Evolutionary conservation across 2,888 invertebrate species (phyloP), one percentile per base, ranked within the genome.

Genomic region (Lingula anatina): DNA sequence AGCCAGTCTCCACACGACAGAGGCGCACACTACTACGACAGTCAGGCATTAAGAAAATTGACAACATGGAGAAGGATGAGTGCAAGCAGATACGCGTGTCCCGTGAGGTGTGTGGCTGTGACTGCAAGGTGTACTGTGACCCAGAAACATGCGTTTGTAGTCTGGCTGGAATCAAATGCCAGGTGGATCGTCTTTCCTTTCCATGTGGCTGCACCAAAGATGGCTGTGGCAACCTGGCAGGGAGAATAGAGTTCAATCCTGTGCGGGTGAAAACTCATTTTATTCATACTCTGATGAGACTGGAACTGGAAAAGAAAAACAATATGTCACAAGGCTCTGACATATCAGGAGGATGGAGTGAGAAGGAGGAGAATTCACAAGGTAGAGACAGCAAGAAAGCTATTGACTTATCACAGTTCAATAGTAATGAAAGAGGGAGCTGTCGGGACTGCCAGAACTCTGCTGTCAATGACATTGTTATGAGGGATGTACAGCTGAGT

Each of bases 131-230:
- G 27, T 67, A 87, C 70, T 97, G 97, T 79, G 91, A 93, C 80
- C 96, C 96, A 1, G 93, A 93, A 66, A 91, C 87, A 23, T 97
- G 97, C 77, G 87, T 89, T 18, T 97, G 97, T 79, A 90, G 92
- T 74, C 85, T 89, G 71, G 90, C 90, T 40, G 94, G 93, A 54
- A 96, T 97, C 60, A 93, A 95, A 81, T 97, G 96, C 76, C 95
- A 95, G 83, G 95, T 97, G 47, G 96, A 97, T 78, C 84, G 96
- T 54, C 82, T 90, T 53, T 92, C 90, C 71, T 97, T 96, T 73
- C 97, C 97, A 0, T 97, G 97, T 76, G 94, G 95, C 12, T 97
- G 96, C 78, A 88, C 90, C 2, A 86, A 90, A 62, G 94, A 94
- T 66, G 91, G 92, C 43, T 97, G 97, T 78, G 87, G 86, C 53